Base-by-base conservation (phyloP, 1,140 invertebrate genomes). In the Drosophila orosa region DNA sequence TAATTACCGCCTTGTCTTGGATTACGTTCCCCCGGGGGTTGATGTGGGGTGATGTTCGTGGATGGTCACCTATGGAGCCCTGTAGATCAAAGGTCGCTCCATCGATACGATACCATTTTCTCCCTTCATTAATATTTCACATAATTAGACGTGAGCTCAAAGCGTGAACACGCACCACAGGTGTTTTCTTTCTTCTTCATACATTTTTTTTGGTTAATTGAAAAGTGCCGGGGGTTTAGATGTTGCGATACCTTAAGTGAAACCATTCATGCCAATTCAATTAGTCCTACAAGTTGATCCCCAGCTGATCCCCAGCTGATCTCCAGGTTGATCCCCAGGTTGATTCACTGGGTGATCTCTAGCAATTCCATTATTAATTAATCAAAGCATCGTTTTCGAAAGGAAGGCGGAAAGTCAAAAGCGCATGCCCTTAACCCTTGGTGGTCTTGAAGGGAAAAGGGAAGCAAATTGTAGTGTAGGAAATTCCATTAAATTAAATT, bases 1-100 rank as follows among this genome's bases (percentile, higher is more conserved):
- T 89, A 90, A 89, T 89, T 80, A 86, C 79, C 74, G 66, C 72
- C 85, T 90, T 84, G 84, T 83, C 75, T 89, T 90, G 84, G 74
- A 84, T 89, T 89, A 78, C 82, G 55, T 33, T 54, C 19, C 50
- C 48, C 50, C 19, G 47, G 50, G 48, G 60, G 27, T 10, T 33
- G 68, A 62, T 42, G 55, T 72, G 78, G 82, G 74, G 80, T 54
- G 31, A 10, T 54, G 50, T 35, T 24, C 13, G 19, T 54, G 12
- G 31, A 35, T 54, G 19, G 50, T 35, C 50, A 54, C 50, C 50
- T 54, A 54, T 54, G 50, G 52, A 19, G 37, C 17, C 17, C 37
- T 29, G n/a, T n/a, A 47, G 33, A 73, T 42, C 57, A 73, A 74
- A 59, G 67, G 24, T 40, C 50, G 17, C 50, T 22, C 50, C 6